A percentile compares a stretch with the other conserved stretches of the same genome.
These are phyloP conservation scores for Tuberolachnus salignus DNA, from an alignment of 2,888 invertebrate genomes.

Conservation along the genomic window DNA sequence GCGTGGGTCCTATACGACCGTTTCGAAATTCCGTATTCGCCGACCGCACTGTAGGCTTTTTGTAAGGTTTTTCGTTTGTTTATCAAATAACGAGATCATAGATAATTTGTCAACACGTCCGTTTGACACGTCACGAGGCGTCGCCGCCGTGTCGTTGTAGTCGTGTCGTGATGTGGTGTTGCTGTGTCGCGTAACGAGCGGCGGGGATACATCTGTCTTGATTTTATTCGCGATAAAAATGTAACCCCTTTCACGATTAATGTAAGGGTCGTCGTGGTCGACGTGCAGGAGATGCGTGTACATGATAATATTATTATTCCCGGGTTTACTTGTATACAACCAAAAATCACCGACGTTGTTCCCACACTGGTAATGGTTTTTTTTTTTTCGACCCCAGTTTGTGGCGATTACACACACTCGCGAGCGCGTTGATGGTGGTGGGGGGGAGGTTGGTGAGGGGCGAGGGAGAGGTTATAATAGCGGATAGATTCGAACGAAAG, in stretches of 20 bases:
- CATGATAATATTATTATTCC: slow-evolving; percentile 30
- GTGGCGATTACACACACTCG: slow-evolving; percentile 20
- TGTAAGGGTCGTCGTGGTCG: slow-evolving; percentile 13
- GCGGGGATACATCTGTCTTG: slow-evolving; percentile 44
- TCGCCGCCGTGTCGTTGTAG: background rate
- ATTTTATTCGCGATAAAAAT: slow-evolving; percentile 44
- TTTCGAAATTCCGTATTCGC: background rate
- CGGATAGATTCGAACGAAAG: slow-evolving; percentile 20
- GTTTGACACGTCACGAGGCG: slow-evolving; percentile 8
- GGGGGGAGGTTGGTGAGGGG: no score
- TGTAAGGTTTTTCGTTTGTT: background rate
- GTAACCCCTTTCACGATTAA: slow-evolving; percentile 35
- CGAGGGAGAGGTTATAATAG: slow-evolving; percentile 6
- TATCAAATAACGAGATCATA: slow-evolving; percentile 16
- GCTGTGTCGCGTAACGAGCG: slow-evolving; percentile 8
- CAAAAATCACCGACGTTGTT: slow-evolving; percentile 30
- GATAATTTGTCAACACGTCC: slow-evolving; percentile 42
- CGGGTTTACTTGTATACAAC: slow-evolving; percentile 41
- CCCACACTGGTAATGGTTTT: slow-evolving; percentile 40
- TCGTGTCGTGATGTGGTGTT: no score
- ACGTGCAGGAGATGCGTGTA: slow-evolving; percentile 5
- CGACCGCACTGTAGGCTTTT: no score
- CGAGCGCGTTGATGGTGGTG: no score
- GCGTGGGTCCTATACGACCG: background rate
- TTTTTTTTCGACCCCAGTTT: slow-evolving; percentile 5